Base-by-base conservation (phyloP, 2,888 invertebrate species). In the Acleris literana region DNA sequence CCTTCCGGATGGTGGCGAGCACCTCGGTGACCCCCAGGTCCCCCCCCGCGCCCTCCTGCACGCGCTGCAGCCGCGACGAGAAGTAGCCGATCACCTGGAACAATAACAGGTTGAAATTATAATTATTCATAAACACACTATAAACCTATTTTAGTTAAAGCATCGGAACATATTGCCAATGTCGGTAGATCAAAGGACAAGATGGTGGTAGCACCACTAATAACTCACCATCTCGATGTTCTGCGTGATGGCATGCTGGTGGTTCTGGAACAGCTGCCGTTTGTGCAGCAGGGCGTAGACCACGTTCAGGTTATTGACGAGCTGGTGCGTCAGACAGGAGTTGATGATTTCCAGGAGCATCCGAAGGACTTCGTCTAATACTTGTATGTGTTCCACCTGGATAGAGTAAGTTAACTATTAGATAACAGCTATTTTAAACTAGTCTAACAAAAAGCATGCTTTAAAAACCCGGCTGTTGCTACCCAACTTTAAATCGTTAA, bases 321-420 rank as follows among this genome's bases (percentile, higher is more conserved):
- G 93, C 79, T 98, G 98, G 82, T 97, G 96, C 0, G 97, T 95
- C 60, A 99, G 93, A 81, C 97, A 97, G 39, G 99, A 99, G 93
- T 99, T 99, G 72, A 99, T 94, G 68, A 99, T 99, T 93, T 99
- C 99, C 69, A 99, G 88, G 17, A 99, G 95, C 97, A 99, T 99
- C 39, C 99, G 93, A 39, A 99, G 93, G 0, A 99, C 99, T 87
- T 99, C 99, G 87, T 99, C 99, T 39, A 99, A 91, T 0, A 99
- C 98, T 51, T 95, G 95, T 72, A 99, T 94, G 88, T 99, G 98
- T 80, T 98, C 97, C 85, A 97, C 95, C 95, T 96, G 86, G 0
- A 17, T 25, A n/a, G n/a, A n/a, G n/a, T n/a, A n/a, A n/a, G n/a
- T n/a, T n/a, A n/a, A n/a, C n/a, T n/a, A n/a, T n/a, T n/a, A n/a